Conservation (phyloP, 2,888 invertebrate genomes). For the Sinodicranocentrus sp. region DNA sequence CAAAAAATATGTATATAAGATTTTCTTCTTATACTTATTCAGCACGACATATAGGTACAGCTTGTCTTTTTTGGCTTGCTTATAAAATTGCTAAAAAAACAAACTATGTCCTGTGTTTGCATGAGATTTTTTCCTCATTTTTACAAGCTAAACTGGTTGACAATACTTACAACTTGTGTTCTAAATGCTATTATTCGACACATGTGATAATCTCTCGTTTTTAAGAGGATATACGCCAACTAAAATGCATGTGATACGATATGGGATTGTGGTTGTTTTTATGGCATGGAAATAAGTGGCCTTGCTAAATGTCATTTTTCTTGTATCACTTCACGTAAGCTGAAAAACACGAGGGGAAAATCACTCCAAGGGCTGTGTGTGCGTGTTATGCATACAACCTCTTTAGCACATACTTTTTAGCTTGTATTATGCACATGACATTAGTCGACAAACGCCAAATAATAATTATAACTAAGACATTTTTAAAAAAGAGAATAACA, state of each 20-base stretch:
- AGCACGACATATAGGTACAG: constrained; percentile 14
- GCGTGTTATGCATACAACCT: constrained; percentile 24
- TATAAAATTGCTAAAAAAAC: neutral
- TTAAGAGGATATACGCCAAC: neutral
- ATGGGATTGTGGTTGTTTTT: neutral
- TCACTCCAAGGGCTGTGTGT: neutral
- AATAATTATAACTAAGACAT: constrained; percentile 16
- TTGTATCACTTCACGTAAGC: neutral
- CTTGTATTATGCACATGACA: constrained; percentile 14
- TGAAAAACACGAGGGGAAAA: neutral
- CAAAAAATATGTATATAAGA: too few species aligned
- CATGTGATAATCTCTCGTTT: constrained; percentile 1
- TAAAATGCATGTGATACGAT: constrained; percentile 4
- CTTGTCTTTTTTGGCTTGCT: neutral
- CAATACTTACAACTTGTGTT: neutral
- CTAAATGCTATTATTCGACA: neutral
- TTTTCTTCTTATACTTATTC: neutral
- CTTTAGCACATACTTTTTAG: constrained; percentile 10
- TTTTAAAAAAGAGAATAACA: neutral
- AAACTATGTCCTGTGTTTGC: neutral
- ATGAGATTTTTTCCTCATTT: neutral
- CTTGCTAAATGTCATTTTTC: constrained; percentile 49
- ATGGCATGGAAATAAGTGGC: constrained; percentile 43
- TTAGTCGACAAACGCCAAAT: constrained; percentile 26
- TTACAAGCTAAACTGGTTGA: neutral